Evolutionary conservation across 2,113 vertebrate species (phyloP), one percentile per base, ranked within the genome.

Genomic region (Lanius ludovicianus): DNA sequence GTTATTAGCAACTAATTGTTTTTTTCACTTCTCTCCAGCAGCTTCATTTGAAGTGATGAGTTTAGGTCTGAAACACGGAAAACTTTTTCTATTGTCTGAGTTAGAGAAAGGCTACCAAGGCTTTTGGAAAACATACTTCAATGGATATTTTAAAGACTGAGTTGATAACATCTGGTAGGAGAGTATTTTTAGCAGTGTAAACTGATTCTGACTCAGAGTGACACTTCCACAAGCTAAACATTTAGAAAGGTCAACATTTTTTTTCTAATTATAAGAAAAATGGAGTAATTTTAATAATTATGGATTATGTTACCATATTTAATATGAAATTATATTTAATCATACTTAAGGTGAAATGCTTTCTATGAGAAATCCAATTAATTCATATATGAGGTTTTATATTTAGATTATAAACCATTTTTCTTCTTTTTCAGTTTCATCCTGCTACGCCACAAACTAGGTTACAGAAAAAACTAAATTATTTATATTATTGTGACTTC

Each of bases 391-490:
- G 9, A 81, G 37, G 37, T 37, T 25, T 37, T 59, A 25, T 59
- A 25, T 59, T 62, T 25, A 35, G 41, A 37, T 42, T 5, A 55
- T 35, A 71, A 67, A 44, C 5, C 0, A 4, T 21, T 77, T 87
- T 81, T 62, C 25, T 70, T 77, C 7, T 35, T 28, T 71, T 44
- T 76, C 50, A 53, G 18, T 67, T 68, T 86, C 42, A 69, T 76
- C 53, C 84, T 89, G 31, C 15, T 91, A 69, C 46, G 21, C 20
- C 13, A 60, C 46, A 91, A 94, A 94, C 62, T 95, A 87, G 91
- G 81, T 91, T 93, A 85, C 39, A 83, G 70, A 76, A 91, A 78
- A 89, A 89, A 17, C 4, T 89, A 15, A 92, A 95, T 95, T 93
- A 95, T 87, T 96, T 76, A 91, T 50, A 22, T 37, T 89, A 56